Percentiles rank a stretch among this genome's conserved stretches.
These are phyloP conservation scores for Oncorhynchus gorbuscha DNA, from an alignment of 2,113 vertebrate genomes.

Conservation along the genomic window DNA sequence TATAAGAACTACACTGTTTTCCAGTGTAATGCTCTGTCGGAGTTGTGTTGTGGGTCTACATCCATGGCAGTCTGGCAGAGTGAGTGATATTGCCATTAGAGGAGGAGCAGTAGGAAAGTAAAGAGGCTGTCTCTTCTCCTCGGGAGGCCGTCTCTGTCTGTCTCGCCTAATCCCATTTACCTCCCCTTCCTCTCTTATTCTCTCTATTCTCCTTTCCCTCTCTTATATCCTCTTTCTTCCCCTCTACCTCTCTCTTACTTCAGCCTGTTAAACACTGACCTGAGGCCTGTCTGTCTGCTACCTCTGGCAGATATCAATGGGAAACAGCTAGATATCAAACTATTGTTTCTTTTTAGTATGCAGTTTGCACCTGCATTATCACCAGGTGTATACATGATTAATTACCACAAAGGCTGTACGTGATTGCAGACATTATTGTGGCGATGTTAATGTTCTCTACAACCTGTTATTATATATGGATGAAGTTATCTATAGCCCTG, in stretches of 20 bases:
- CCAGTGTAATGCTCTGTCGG: not conserved
- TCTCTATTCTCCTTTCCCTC: not conserved
- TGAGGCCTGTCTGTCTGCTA: not conserved
- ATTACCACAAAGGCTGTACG: not conserved
- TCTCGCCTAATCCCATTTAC: not conserved
- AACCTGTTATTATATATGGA: too few relatives aligned
- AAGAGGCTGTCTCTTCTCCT: slow-evolving; percentile 15
- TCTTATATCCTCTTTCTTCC: not conserved
- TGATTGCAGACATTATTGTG: not conserved
- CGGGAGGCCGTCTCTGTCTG: not conserved
- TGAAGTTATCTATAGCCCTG: too few relatives aligned
- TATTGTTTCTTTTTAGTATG: not conserved
- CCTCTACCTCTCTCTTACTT: slow-evolving; percentile 3
- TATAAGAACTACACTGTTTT: not conserved
- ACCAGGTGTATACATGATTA: not conserved
- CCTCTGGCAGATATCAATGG: slow-evolving; percentile 6
- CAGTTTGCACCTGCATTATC: not conserved
- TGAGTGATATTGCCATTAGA: slow-evolving; percentile 3
- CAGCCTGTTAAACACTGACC: too few relatives aligned
- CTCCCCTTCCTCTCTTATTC: not conserved
- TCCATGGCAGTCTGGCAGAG: not conserved
- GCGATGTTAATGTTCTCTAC: too few relatives aligned
- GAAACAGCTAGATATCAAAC: not conserved
- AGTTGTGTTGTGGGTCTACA: not conserved
- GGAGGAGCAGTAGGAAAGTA: not conserved